Percentiles rank a stretch among this genome's conserved stretches.
phyloP scores from a whole-genome alignment of 2,797 vertebrate genomes.

The Artibeus jamaicensis region DNA sequence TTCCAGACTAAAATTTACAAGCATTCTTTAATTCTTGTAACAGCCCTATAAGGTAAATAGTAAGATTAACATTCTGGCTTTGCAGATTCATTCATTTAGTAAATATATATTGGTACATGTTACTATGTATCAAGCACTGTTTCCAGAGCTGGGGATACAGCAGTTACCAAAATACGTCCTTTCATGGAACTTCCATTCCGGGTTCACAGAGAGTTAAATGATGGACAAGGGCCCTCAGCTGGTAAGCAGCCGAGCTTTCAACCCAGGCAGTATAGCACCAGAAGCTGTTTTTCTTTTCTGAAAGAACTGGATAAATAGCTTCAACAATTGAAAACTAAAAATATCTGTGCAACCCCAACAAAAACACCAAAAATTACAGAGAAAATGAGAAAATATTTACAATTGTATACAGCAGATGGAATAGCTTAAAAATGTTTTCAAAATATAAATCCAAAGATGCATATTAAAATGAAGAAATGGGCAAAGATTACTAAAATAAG shows the following conservation, averaged over 20 bases:
- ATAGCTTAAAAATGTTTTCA: background rate
- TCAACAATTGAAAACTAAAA: background rate
- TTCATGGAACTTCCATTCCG: background rate
- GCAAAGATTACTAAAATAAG: background rate
- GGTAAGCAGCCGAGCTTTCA: background rate
- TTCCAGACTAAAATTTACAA: background rate
- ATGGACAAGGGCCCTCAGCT: background rate
- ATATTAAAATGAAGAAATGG: background rate
- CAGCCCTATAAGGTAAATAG: background rate
- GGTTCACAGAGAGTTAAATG: background rate
- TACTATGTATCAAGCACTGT: background rate
- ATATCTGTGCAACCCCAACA: background rate
- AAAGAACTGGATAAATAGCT: background rate
- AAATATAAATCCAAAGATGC: background rate
- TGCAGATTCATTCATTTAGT: background rate
- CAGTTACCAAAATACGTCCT: background rate
- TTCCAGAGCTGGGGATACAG: background rate
- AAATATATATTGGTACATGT: background rate
- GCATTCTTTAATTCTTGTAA: background rate
- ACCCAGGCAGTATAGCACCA: background rate
- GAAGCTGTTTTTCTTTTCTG: background rate
- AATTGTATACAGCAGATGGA: background rate
- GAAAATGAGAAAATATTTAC: slow-evolving; percentile 2
- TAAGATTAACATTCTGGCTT: background rate
- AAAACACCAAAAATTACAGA: background rate